Base-by-base conservation (phyloP, 2,113 vertebrate species). In the Glaucomys volans region DNA sequence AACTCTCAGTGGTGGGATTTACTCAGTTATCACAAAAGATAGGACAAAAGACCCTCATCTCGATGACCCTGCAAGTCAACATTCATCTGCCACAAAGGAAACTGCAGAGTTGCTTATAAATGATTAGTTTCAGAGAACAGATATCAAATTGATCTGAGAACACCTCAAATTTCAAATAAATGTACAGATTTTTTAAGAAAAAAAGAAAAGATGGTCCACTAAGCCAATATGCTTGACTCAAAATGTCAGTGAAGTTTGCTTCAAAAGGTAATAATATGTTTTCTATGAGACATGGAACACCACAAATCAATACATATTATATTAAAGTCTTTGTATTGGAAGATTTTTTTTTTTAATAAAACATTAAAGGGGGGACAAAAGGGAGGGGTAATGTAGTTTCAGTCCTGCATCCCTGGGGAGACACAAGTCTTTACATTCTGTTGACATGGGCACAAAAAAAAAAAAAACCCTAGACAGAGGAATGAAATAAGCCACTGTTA, bases 231-330 rank as follows among this genome's bases (percentile, higher is more conserved):
- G 8, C 54, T 90, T 84, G 59, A 94, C 74, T 75, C 35, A 10
- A 95, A 88, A 94, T 96, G 81, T 82, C 81, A 97, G 12, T 14
- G 20, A 85, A 87, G 2, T 16, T 32, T 44, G n/a, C 71, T 96
- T 92, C 81, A 90, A 95, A 96, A 83, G 20, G 28, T 64, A 82
- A 72, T 57, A 93, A 80, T 79, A 69, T 44, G n/a, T 96, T 97
- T 95, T 96, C 76, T 57, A 28, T 90, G 62, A 94, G 59, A 90
- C 57, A 47, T 13, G 2, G 47, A 69, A 81, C 10, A 26, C 35
- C 95, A 66, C 79, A 92, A 54, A 97, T 97, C 75, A n/a, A 94
- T 92, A 90, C 40, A 94, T 86, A 82, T 91, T 91, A 50, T 86
- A 96, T 95, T 91, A 95, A 96, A 95, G 30, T 14, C 30, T 91